Evolutionary conservation across 30 jellyfish, hydroid and myxozoan species (phyloP).

Genomic region (Hydractinia echinata): DNA sequence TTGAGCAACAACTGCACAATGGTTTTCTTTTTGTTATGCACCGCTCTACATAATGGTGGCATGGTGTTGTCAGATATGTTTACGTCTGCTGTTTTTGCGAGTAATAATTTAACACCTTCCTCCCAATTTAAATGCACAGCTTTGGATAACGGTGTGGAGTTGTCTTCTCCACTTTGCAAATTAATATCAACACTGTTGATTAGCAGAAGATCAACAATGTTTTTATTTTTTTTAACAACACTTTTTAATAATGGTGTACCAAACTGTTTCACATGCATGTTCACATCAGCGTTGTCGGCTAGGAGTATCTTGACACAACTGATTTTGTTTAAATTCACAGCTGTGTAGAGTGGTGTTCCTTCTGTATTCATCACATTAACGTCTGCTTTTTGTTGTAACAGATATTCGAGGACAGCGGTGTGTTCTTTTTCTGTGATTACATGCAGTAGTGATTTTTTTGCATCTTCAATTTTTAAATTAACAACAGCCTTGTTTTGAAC

Average conservation of each 20-base stretch:
- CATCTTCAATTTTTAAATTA: too few species aligned
- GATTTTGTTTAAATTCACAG: background rate
- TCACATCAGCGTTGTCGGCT: background rate
- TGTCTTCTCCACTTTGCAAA: background rate
- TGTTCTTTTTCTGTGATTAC: too few species aligned
- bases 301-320: background rate
- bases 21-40: background rate
- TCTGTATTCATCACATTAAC: background rate
- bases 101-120: slow-evolving; percentile 12
- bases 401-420: background rate
- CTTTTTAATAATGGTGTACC: slow-evolving; percentile 9
- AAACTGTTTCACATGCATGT: background rate
- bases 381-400: slow-evolving; percentile 4
- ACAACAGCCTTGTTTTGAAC: background rate
- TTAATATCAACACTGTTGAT: background rate
- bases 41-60: slow-evolving; percentile 9
- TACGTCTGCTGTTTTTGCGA: slow-evolving; percentile 14
- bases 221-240: background rate
- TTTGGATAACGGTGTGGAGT: background rate
- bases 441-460: too few species aligned
- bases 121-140: background rate
- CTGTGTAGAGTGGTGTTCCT: slow-evolving; percentile 12
- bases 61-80: background rate
- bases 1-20: background rate
- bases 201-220: background rate